phyloP scores from a whole-genome alignment of 2,888 invertebrate genomes.

The Hemicrepidius hirtus region DNA sequence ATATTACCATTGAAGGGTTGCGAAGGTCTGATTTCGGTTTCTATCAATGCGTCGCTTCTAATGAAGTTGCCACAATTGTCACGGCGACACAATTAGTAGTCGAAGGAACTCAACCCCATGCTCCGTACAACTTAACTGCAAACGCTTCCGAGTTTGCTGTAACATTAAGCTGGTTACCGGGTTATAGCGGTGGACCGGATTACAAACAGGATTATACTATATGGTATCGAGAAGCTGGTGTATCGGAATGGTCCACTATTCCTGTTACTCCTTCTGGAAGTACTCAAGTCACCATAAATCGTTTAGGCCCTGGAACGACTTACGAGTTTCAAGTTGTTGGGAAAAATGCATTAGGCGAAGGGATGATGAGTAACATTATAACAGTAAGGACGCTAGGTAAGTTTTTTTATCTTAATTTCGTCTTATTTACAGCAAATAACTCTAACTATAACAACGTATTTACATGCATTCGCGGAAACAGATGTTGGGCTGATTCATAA shows the following conservation, averaged over 20 bases:
- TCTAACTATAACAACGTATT: constrained; percentile 32
- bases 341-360: constrained; percentile 95
- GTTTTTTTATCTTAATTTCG: constrained; percentile 59
- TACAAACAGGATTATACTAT: constrained; percentile 96
- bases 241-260: constrained; percentile 93
- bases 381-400: constrained; percentile 92
- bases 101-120: constrained; percentile 97
- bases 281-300: constrained; percentile 92
- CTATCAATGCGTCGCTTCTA: constrained; percentile 96
- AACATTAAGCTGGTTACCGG: constrained; percentile 94
- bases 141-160: constrained; percentile 93
- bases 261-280: constrained; percentile 94
- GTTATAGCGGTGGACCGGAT: constrained; percentile 95
- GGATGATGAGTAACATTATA: constrained; percentile 95
- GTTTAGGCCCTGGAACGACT: constrained; percentile 90
- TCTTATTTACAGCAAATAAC: constrained; percentile 27
- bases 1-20: constrained; percentile 92
- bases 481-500: constrained; percentile 77
- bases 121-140: constrained; percentile 95
- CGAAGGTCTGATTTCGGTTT: constrained; percentile 93
- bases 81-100: constrained; percentile 92
- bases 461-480: constrained; percentile 65
- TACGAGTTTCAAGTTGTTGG: constrained; percentile 98
- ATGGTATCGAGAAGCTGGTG: constrained; percentile 93
- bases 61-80: constrained; percentile 96